Conservation (phyloP, 1,140 invertebrate species). For the Amyelois transitella region DNA sequence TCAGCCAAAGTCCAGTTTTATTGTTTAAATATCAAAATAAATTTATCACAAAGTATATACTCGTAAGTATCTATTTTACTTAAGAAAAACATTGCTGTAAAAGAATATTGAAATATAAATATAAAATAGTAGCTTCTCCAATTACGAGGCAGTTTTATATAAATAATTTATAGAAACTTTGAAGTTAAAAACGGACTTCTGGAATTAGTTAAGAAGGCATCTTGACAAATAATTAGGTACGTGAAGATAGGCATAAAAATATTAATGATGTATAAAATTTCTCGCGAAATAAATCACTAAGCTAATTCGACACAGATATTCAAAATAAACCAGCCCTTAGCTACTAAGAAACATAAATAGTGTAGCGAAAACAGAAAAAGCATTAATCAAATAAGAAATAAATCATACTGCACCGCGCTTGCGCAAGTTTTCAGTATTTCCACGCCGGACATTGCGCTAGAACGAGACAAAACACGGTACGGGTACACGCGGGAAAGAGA, state of each 20-base stretch:
- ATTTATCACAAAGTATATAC: too few species aligned
- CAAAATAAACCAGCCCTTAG: neutral
- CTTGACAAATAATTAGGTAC: neutral
- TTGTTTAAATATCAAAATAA: too few species aligned
- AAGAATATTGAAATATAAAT: too few species aligned
- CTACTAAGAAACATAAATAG: conserved; percentile 40
- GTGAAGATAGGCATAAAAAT: neutral
- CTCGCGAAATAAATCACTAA: neutral
- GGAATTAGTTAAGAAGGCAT: neutral
- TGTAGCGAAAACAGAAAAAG: conserved; percentile 42
- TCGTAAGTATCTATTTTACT: too few species aligned
- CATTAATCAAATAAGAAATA: conserved; percentile 58
- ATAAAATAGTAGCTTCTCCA: too few species aligned
- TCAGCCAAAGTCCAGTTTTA: too few species aligned
- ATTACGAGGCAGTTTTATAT: too few species aligned
- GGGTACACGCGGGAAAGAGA: conserved; percentile 34
- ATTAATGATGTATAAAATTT: neutral
- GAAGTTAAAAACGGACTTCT: too few species aligned
- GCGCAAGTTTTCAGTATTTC: conserved; percentile 65
- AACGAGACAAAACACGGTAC: conserved; percentile 22
- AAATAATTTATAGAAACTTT: too few species aligned
- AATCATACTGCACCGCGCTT: conserved; percentile 49
- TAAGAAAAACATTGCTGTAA: too few species aligned
- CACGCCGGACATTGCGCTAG: conserved; percentile 44
- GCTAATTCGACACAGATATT: neutral